Evolutionary conservation across 53 echinoderm and acorn worm species (phyloP).

Genomic region (Apostichopus leukothele): DNA sequence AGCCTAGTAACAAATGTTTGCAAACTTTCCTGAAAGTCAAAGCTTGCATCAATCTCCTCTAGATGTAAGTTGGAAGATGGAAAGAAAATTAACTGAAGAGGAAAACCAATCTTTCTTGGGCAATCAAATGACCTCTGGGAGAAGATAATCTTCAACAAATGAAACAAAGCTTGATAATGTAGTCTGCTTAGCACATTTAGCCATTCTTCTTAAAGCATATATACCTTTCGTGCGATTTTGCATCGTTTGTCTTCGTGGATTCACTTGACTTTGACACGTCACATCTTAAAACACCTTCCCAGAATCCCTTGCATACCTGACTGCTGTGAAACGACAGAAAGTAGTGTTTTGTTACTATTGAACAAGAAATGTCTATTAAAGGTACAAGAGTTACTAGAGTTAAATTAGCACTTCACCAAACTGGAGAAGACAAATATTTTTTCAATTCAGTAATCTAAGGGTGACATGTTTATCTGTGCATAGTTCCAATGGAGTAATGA

Average conservation of each 20-base stretch:
- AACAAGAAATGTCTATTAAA: too few species aligned
- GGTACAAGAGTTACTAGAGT: too few species aligned
- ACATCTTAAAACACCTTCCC: neutral
- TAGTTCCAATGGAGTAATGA: too few species aligned
- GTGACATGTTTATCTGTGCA: too few species aligned
- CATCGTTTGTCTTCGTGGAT: neutral
- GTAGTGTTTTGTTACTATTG: too few species aligned
- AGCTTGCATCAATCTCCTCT: constrained; percentile 5
- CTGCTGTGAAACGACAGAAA: constrained; percentile 51
- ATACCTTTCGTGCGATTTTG: neutral
- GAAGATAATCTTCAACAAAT: constrained; percentile 23
- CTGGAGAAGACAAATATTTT: too few species aligned
- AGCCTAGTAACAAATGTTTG: too few species aligned
- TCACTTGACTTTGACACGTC: neutral
- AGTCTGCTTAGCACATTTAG: neutral
- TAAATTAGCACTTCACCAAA: too few species aligned
- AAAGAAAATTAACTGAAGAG: constrained; percentile 32
- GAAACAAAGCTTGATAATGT: neutral
- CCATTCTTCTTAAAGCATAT: neutral
- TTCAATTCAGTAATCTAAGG: too few species aligned
- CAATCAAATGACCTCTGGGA: neutral
- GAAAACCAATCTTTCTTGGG: neutral
- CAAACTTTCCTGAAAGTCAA: constrained; percentile 44
- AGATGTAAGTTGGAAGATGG: constrained; percentile 31
- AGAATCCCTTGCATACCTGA: constrained; percentile 97